Percentiles rank a stretch among this genome's conserved stretches.
These are phyloP conservation scores for Acrocephalus scirpaceus DNA, from an alignment of 2,797 vertebrate species.

Conservation along the genomic window DNA sequence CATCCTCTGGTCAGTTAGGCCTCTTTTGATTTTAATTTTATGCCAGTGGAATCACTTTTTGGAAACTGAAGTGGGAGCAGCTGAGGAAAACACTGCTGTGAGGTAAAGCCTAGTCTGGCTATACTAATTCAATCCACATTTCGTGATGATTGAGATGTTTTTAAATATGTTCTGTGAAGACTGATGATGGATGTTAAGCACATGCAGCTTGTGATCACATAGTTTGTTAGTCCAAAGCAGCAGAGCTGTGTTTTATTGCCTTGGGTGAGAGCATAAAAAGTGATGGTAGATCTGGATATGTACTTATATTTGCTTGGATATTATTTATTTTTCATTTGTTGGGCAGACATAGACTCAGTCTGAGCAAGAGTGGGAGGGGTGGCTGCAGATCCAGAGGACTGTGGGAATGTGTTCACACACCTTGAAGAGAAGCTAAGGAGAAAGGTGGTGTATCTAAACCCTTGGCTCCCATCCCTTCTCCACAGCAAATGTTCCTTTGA, in stretches of 20 bases:
- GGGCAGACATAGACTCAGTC: neutral
- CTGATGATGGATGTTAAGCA: conserved; percentile 38
- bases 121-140: conserved; percentile 38
- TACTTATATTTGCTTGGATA: neutral
- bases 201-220: neutral
- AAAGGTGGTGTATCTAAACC: neutral
- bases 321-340: neutral
- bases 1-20: neutral
- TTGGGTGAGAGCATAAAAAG: neutral
- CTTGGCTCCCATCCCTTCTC: neutral
- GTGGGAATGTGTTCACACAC: fast-evolving
- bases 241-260: conserved; percentile 26
- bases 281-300: neutral
- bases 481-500: neutral
- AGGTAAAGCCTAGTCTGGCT: conserved; percentile 1
- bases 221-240: conserved; percentile 11
- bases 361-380: neutral
- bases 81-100: conserved; percentile 6
- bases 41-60: neutral
- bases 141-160: neutral
- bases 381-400: neutral
- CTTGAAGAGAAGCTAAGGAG: neutral
- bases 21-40: conserved; percentile 19
- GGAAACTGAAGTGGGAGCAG: conserved; percentile 7
- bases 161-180: conserved; percentile 1